Evolutionary conservation across 2,113 vertebrate species (phyloP), one percentile per base, ranked within the genome.

Genomic region (Gobiocypris rarus): DNA sequence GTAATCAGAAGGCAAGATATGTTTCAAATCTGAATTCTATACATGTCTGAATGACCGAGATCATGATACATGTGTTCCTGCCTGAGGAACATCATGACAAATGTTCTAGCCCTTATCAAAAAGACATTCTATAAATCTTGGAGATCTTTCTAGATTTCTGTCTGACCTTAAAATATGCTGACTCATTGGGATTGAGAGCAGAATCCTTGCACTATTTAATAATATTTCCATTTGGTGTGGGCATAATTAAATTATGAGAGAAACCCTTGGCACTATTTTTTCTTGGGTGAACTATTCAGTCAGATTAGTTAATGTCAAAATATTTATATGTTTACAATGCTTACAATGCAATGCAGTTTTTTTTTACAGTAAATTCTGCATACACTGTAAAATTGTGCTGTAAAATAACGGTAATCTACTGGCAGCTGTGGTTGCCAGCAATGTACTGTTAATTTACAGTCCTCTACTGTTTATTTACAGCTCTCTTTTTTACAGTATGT

Each of bases 31-130:
- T n/a, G n/a, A n/a, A n/a, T n/a, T n/a, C n/a, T n/a, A n/a, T 11
- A 17, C 56, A 24, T 4, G 54, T 24, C 58, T 59, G 58, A 59
- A 59, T 24, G 9, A 24, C 24, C 9, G 10, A 13, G 5, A 63
- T 63, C 63, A 38, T 69, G 65, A 69, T 38, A 41, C 34, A 69
- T 5, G 65, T 69, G 34, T 69, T 34, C 34, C 65, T 69, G 65
- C 31, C 65, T 22, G 65, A 38, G 31, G 3, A 69, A 69, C 65
- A 69, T 41, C 5, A 22, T 17, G 65, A 69, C 31, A 38, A 19
- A 69, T 38, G 65, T 17, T 69, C 38, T 67, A 67, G 31, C 65
- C 65, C 17, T 69, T 22, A 9, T 69, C 31, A 69, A 69, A 38
- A 38, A 19, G 17, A 34, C 63, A 34, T 34, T 67, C 15, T 67